Evolutionary conservation across 1,140 invertebrate genomes (phyloP).

Genomic region (Antheraea pernyi): DNA sequence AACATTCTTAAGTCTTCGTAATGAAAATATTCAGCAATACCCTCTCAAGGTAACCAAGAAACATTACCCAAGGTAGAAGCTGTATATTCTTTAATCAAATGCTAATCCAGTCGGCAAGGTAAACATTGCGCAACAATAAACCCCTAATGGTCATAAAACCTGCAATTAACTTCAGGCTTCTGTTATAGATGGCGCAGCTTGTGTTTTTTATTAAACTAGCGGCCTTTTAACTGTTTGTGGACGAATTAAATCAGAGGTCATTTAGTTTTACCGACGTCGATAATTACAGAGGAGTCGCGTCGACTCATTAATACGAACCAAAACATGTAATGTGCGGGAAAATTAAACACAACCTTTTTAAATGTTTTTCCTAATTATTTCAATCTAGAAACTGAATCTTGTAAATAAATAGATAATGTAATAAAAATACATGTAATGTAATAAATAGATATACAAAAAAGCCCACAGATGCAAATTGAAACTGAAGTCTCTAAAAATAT

Average conservation of each 20-base stretch:
- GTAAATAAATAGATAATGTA: too few relatives aligned
- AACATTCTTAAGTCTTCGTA: background rate
- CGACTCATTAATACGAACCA: conserved; percentile 11
- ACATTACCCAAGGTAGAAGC: conserved; percentile 1
- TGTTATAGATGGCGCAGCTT: conserved; percentile 11
- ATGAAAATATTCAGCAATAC: background rate
- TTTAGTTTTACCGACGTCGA: conserved; percentile 39
- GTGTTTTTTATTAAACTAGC: conserved; percentile 36
- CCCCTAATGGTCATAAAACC: conserved; percentile 11
- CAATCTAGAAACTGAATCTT: too few relatives aligned
- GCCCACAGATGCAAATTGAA: too few relatives aligned
- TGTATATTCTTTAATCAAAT: conserved; percentile 20
- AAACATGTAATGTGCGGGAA: background rate
- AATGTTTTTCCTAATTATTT: background rate
- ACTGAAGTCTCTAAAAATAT: too few relatives aligned
- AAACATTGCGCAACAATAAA: conserved; percentile 13
- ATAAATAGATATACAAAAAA: too few relatives aligned
- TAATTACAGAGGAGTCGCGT: conserved; percentile 25
- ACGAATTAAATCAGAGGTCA: conserved; percentile 40
- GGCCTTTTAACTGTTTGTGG: conserved; percentile 30
- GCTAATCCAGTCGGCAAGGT: conserved; percentile 22
- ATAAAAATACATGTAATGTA: too few relatives aligned
- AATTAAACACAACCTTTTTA: background rate
- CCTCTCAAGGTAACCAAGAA: background rate
- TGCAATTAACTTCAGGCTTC: conserved; percentile 1